These are phyloP conservation scores for Lutjanus argentimaculatus DNA, from an alignment of 2,797 vertebrate species.

Conservation along the genomic window DNA sequence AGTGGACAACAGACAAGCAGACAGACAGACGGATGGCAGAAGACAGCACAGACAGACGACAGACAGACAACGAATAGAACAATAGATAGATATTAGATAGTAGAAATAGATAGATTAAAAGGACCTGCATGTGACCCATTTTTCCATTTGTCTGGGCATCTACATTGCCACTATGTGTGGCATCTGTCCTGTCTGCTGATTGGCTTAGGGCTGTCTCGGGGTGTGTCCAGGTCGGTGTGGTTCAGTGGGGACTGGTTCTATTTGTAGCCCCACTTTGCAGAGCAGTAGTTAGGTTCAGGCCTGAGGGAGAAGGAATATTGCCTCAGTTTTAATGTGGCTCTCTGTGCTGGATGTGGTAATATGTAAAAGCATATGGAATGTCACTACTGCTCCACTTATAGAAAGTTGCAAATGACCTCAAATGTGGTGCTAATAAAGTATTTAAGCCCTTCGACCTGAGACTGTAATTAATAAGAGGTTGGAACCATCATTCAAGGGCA, in stretches of 20 bases:
- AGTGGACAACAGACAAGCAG: too few relatives aligned
- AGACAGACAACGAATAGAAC: too few relatives aligned
- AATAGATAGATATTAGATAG: constrained; percentile 10
- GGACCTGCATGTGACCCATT: constrained; percentile 67
- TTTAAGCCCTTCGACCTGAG: constrained; percentile 44
- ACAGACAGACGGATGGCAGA: too few relatives aligned
- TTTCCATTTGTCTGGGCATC: constrained; percentile 51
- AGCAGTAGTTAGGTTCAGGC: constrained; percentile 6
- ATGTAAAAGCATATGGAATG: constrained; percentile 35
- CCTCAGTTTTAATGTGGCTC: constrained; percentile 44
- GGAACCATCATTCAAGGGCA: constrained; percentile 43
- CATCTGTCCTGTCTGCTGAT: constrained; percentile 62
- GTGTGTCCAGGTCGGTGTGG: constrained; percentile 61
- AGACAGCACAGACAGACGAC: too few relatives aligned
- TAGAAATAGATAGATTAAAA: too few relatives aligned
- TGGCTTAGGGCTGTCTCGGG: constrained; percentile 63
- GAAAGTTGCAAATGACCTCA: constrained; percentile 40
- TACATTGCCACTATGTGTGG: constrained; percentile 33
- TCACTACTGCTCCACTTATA: constrained; percentile 39
- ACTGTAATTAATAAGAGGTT: constrained; percentile 44
- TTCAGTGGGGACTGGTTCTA: constrained; percentile 68
- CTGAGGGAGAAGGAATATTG: constrained; percentile 44
- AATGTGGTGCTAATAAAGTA: constrained; percentile 39
- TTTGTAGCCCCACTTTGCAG: constrained; percentile 60
- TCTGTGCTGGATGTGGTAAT: constrained; percentile 23